Conservation (phyloP, 2,113 vertebrate species). For the Datnioides undecimradiatus region DNA sequence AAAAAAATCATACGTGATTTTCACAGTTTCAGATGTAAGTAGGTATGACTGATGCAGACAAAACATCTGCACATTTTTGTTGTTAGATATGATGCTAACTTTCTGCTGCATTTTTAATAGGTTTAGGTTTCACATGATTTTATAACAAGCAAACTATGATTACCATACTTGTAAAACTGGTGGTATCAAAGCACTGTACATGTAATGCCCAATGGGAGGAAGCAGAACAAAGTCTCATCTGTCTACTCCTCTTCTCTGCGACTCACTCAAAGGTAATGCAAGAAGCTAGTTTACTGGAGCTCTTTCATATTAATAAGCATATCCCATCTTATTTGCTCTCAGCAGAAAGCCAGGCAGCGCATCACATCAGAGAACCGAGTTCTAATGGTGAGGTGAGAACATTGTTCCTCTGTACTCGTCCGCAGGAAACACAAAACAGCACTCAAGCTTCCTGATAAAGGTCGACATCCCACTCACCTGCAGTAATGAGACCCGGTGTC, state of each 20-base stretch:
- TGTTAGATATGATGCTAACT: constrained; percentile 33
- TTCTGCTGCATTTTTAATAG: constrained; percentile 65
- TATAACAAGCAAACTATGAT: constrained; percentile 72
- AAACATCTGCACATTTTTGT: constrained; percentile 35
- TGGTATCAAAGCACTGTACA: constrained; percentile 71
- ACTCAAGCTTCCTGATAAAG: constrained; percentile 89
- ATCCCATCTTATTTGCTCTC: constrained; percentile 83
- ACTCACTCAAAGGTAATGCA: constrained; percentile 81
- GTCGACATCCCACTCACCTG: constrained; percentile 87
- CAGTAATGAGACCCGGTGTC: constrained; percentile 91
- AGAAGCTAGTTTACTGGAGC: constrained; percentile 79
- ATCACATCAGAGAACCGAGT: constrained; percentile 81
- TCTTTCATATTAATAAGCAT: constrained; percentile 84
- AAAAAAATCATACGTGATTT: constrained; percentile 56
- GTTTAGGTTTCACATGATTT: constrained; percentile 60
- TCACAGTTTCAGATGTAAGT: constrained; percentile 44
- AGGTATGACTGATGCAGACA: constrained; percentile 46
- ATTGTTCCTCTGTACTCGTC: constrained; percentile 86
- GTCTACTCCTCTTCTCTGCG: constrained; percentile 62
- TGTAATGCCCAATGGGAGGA: constrained; percentile 73
- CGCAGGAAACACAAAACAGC: constrained; percentile 89
- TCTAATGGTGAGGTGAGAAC: constrained; percentile 80
- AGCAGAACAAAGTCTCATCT: constrained; percentile 75
- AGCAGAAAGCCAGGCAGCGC: constrained; percentile 79
- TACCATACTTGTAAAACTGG: constrained; percentile 73